Evolutionary conservation across 2,113 vertebrate genomes (phyloP).

Genomic region (Callionymus lyra): DNA sequence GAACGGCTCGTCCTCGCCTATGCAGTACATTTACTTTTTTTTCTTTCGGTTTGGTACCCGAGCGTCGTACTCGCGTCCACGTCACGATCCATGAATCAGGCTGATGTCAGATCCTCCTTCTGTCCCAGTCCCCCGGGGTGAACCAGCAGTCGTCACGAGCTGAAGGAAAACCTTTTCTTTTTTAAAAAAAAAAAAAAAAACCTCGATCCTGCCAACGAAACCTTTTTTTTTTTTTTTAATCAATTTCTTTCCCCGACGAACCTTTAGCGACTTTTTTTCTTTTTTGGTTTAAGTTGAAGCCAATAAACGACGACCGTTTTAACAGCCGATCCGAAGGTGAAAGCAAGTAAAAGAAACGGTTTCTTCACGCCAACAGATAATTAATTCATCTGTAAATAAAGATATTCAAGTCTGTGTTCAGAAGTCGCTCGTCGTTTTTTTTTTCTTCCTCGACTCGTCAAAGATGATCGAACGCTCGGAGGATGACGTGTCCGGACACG

Average conservation of each 20-base stretch:
- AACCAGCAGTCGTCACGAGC: conserved; percentile 7
- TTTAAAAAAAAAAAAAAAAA: not conserved
- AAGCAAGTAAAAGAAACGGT: conserved; percentile 35
- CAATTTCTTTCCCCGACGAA: conserved; percentile 32
- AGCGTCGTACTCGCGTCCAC: conserved; percentile 19
- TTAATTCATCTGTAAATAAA: conserved; percentile 97
- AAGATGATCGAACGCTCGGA: not conserved
- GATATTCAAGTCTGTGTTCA: conserved; percentile 99
- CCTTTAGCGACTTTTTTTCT: conserved; percentile 78
- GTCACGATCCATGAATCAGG: conserved; percentile 1
- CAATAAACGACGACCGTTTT: conserved; percentile 56
- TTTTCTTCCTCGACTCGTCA: not conserved
- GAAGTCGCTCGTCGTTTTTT: conserved; percentile 57
- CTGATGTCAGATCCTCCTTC: conserved; percentile 1
- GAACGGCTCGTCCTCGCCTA: conserved; percentile 46
- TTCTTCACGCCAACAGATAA: conserved; percentile 50
- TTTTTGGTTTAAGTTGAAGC: conserved; percentile 50
- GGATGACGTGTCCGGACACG: not conserved
- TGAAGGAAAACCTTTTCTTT: conserved; percentile 39
- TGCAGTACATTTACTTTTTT: conserved; percentile 54
- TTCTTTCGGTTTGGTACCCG: conserved; percentile 29
- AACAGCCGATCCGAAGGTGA: conserved; percentile 70
- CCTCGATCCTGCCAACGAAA: not conserved
- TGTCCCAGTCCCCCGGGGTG: conserved; percentile 3
- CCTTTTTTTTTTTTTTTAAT: conserved; percentile 56